Conservation (phyloP, 1,140 invertebrate species). For the Parasteatoda tepidariorum region DNA sequence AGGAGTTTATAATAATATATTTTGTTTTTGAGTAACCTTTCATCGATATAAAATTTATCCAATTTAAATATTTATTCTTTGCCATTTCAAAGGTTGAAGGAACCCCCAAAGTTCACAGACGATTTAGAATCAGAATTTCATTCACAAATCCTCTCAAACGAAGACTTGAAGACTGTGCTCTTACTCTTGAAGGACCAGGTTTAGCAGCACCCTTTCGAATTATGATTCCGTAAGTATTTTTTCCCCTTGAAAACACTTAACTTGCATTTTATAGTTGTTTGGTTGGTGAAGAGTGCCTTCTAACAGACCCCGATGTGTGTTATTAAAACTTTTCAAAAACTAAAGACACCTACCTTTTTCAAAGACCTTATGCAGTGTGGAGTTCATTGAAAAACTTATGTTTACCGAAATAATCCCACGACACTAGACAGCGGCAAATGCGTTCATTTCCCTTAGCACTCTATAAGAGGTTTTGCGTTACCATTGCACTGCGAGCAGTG, state of each 20-base stretch:
- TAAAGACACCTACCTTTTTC: not conserved
- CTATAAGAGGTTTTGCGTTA: too few relatives aligned
- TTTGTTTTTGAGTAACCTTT: too few relatives aligned
- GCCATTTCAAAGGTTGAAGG: conserved; percentile 65
- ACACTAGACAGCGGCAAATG: too few relatives aligned
- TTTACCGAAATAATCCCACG: not conserved
- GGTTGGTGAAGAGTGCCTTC: not conserved
- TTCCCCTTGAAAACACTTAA: not conserved
- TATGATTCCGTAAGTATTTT: conserved; percentile 17
- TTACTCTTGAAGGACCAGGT: conserved; percentile 84
- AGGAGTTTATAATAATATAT: too few relatives aligned
- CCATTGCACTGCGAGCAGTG: too few relatives aligned
- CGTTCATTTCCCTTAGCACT: too few relatives aligned
- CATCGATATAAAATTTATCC: too few relatives aligned
- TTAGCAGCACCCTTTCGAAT: conserved; percentile 73
- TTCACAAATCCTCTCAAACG: conserved; percentile 86
- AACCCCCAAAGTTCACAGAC: conserved; percentile 74
- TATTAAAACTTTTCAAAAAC: not conserved
- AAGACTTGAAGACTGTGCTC: conserved; percentile 78
- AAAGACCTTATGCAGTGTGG: not conserved
- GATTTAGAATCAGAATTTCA: conserved; percentile 77
- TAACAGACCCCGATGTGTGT: not conserved
- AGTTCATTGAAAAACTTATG: not conserved
- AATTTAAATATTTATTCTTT: not conserved
- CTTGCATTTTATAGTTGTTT: not conserved